These are phyloP conservation scores for Formicarius rufipectus DNA, from an alignment of 2,113 vertebrate genomes.

Conservation along the genomic window DNA sequence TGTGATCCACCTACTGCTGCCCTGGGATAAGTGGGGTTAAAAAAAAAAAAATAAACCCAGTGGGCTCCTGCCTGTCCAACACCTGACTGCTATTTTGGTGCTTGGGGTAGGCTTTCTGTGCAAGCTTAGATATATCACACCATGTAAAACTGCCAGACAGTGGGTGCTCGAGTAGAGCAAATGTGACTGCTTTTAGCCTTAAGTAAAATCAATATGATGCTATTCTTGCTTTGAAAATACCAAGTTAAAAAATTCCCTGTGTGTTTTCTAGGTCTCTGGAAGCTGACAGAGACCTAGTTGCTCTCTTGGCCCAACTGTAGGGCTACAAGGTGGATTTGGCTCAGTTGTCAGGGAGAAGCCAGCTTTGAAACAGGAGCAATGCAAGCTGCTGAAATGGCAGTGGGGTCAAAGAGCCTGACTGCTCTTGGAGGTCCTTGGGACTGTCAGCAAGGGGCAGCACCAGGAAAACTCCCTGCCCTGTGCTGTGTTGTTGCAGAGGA, in stretches of 20 bases:
- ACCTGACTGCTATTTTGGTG: not conserved
- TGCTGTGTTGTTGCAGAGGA: not conserved
- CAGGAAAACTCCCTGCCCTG: not conserved
- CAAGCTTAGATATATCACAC: not conserved
- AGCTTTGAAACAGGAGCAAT: rapidly evolving
- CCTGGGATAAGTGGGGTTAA: not conserved
- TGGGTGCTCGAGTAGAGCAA: not conserved
- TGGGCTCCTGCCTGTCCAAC: not conserved
- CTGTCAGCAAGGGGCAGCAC: rapidly evolving
- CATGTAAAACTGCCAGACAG: not conserved
- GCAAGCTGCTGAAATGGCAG: not conserved
- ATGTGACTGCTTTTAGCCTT: not conserved
- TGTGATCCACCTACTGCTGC: not conserved
- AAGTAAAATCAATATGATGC: not conserved
- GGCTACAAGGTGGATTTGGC: not conserved
- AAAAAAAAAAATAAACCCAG: not conserved
- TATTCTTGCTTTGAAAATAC: not conserved
- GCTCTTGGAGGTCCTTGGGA: rapidly evolving
- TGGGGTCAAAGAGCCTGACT: rapidly evolving
- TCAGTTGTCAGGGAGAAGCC: not conserved
- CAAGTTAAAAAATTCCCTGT: not conserved
- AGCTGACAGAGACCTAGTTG: not conserved
- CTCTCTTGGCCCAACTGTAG: rapidly evolving
- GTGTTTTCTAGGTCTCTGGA: not conserved
- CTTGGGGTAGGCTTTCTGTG: not conserved